Conservation (phyloP, 92 coral and sea anemone species). For the Epizoanthus stellaris region DNA sequence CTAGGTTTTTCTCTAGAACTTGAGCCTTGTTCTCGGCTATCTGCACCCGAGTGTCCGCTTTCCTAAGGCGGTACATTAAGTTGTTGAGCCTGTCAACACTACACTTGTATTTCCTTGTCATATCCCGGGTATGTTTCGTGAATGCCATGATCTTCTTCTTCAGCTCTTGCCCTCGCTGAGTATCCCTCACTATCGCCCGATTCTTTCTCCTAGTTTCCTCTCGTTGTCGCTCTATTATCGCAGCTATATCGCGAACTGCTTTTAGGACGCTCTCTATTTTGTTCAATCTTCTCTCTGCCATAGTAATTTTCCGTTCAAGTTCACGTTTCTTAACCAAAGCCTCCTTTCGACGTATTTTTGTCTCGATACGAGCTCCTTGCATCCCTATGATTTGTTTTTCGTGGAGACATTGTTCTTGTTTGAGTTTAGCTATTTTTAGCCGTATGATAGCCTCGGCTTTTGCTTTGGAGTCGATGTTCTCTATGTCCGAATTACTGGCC, state of each 20-base stretch:
- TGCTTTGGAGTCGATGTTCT: not conserved
- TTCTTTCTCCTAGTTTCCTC: conserved; percentile 29
- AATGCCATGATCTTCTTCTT: conserved; percentile 35
- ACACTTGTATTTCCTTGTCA: conserved; percentile 34
- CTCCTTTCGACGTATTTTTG: conserved; percentile 35
- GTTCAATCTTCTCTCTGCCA: conserved; percentile 31
- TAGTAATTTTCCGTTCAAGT: conserved; percentile 7
- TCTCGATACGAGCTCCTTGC: conserved; percentile 21
- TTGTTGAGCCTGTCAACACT: conserved; percentile 50
- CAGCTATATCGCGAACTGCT: conserved; percentile 17
- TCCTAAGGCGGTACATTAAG: conserved; percentile 28
- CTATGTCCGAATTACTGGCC: not conserved
- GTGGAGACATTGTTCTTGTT: conserved; percentile 1
- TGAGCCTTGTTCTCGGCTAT: conserved; percentile 24
- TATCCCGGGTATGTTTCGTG: conserved; percentile 43
- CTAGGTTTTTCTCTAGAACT: conserved; percentile 18
- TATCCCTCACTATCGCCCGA: conserved; percentile 2
- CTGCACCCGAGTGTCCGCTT: conserved; percentile 16
- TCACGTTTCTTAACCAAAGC: conserved; percentile 10
- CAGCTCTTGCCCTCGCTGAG: conserved; percentile 19
- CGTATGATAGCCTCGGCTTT: conserved; percentile 11
- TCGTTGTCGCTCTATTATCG: conserved; percentile 25
- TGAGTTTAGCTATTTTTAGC: conserved; percentile 24
- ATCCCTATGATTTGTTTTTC: conserved; percentile 18
- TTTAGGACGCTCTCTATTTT: conserved; percentile 25